Base-by-base conservation (phyloP, 2,113 vertebrate species). In the Lophura nycthemera region DNA sequence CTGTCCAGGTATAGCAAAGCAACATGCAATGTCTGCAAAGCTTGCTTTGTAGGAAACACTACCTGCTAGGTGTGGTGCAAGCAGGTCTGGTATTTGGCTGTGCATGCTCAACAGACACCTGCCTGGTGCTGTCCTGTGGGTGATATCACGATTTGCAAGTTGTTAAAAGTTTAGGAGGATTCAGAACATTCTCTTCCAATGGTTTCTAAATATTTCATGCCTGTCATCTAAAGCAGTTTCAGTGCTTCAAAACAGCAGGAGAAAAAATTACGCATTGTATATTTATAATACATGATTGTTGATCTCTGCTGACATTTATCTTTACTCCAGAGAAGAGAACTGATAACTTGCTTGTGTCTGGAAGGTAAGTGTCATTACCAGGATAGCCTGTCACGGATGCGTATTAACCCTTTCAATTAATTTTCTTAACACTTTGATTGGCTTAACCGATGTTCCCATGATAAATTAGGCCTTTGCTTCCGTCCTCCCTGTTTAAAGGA, bases 201-300 rank as follows among this genome's bases (percentile, higher is more conserved):
- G 17, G 67, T 89, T 92, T 91, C 64, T 64, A 80, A 96, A 95
- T 90, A 94, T 95, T 95, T 95, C 64, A 90, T 95, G 86, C 34
- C 11, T 93, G 86, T 92, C 91, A 76, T 73, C 80, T 84, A 48
- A 90, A 94, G 92, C 56, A 84, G 59, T 73, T 92, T 74, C 69
- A 57, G 61, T 69, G 63, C 92, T 93, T 95, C 78, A 83, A 78
- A 96, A 94, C 80, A 94, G 48, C 80, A 73, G 80, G 83, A 80
- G 71, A 13, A 73, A 90, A 87, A 89, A 85, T 24, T 64, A 73
- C 1, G 4, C 27, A 20, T 88, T 94, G 67, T 86, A 6, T 94
- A 86, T 94, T 95, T 96, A 93, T 92, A 94, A 89, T 75, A 86
- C 66, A 59, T 92, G 79, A 91, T 92, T 83, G 90, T 89, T 96